Evolutionary conservation across 2,797 vertebrate species (phyloP), one percentile per base, ranked within the genome.

Genomic region (Diceros bicornis): DNA sequence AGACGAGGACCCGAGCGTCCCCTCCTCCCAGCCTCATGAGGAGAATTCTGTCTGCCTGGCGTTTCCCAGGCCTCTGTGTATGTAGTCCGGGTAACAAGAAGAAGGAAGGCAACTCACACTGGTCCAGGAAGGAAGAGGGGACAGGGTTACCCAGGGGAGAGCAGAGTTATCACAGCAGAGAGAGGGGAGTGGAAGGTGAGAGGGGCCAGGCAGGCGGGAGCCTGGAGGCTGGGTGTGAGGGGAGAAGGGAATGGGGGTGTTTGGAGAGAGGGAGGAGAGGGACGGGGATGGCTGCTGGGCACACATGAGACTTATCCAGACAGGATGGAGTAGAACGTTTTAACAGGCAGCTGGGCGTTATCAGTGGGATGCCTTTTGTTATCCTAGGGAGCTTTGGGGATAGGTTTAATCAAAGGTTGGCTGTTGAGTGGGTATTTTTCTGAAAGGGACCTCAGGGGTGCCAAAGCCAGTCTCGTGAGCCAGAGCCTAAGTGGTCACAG

Each of bases 241-340:
- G 78, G 27, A 50, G 1, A 9, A 74, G 75, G 18, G 27, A 2
- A 9, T 11, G 10, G 41, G n/a, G 34, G 50, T 72, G 34, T 29
- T 20, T n/a, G 57, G 37, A n/a, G 59, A 32, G 47, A 47, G 1
- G 4, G 7, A 18, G 21, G 37, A 69, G 25, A 11, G 4, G 47
- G 27, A 16, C 29, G 13, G 25, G 34, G 55, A 2, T 3, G 34
- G n/a, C 81, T 79, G 11, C 29, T 44, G 4, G 2, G 23, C 17
- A 11, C 5, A 9, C 2, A 0, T 2, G 0, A 21, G 41, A 37
- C 50, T 52, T 34, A 2, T 7, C 29, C 34, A 1, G 64, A 14
- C 34, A 20, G 50, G 29, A 4, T 29, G 50, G 66, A 27, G 64
- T 52, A 0, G 25, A 20, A 52, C 57, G 41, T 14, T 13, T 37